Base-by-base conservation (phyloP, 2,113 vertebrate genomes). In the Vanacampus margaritifer region DNA sequence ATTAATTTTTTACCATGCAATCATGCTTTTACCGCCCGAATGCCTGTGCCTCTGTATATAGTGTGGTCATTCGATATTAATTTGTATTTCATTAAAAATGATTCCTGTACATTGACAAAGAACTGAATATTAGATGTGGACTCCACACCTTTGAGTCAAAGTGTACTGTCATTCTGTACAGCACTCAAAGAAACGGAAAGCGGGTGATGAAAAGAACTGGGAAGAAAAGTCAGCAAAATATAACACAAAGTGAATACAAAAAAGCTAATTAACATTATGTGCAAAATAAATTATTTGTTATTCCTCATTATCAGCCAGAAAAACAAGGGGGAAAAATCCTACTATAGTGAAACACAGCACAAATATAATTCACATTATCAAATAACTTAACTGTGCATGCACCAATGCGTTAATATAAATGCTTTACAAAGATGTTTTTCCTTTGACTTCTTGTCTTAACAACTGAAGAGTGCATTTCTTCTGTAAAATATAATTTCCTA, bases 351-450 rank as follows among this genome's bases (percentile, higher is more conserved):
- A 92, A 91, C 90, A 92, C 90, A 78, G 89, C 90, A 92, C 89
- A 88, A 89, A 87, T 89, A 89, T 84, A 89, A 88, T 90, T 90
- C 88, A 85, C 85, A 84, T 90, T 88, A 90, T 90, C 87, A 89
- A 91, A 89, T 85, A 91, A 91, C 87, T 90, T 85, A 91, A 90
- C 80, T 87, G 65, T 88, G 89, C 91, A 92, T 91, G 91, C 90
- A 91, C 76, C 84, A 89, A 90, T 91, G 91, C 88, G 73, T 80
- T 82, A 81, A 82, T 91, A 91, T 84, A 91, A 89, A 91, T 91
- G 89, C 87, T 91, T 90, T 87, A 91, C 89, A 91, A 89, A 91
- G 84, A 89, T 76, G 74, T 78, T 78, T 80, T 76, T 64, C 79
- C 57, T 84, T 60, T 8, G 68, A 73, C 71, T 77, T 70, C 74